Percentiles rank a stretch among this genome's conserved stretches.
These are phyloP conservation scores for Sarcophaga bullata DNA, from an alignment of 1,140 invertebrate genomes.

Conservation along the genomic window DNA sequence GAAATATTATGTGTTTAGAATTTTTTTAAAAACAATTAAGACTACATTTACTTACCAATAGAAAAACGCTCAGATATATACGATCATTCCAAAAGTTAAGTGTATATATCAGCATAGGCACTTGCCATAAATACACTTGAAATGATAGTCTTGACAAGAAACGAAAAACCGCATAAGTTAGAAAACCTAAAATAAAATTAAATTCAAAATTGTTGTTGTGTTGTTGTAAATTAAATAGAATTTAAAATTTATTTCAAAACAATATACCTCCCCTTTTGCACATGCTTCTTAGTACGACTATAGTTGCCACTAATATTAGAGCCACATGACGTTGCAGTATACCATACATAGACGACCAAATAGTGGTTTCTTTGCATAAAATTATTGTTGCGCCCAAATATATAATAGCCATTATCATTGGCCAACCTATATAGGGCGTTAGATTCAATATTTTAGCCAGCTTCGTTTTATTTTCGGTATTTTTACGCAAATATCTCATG, in stretches of 20 bases:
- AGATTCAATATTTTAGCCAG: not conserved
- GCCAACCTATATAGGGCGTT: slow-evolving; percentile 6
- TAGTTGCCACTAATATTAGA: not conserved
- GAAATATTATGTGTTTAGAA: no score
- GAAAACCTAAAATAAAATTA: not conserved
- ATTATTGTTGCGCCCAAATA: slow-evolving; percentile 15
- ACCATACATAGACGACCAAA: slow-evolving; percentile 19
- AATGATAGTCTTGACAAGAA: not conserved
- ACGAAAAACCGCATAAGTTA: not conserved
- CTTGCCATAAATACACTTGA: slow-evolving; percentile 24
- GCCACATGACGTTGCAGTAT: not conserved
- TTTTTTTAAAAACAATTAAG: not conserved
- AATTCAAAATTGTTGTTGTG: no score
- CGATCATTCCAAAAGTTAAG: not conserved
- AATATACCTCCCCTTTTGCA: slow-evolving; percentile 7
- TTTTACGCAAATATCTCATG: slow-evolving; percentile 11
- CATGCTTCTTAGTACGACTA: not conserved
- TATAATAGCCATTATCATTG: not conserved
- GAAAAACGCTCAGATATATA: not conserved
- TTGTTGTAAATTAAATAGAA: not conserved
- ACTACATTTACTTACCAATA: not conserved
- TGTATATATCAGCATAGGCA: not conserved
- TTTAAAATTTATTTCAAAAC: not conserved
- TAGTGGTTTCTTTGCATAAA: not conserved
- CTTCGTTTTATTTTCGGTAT: not conserved